Evolutionary conservation across 2,888 invertebrate genomes (phyloP).

Genomic region (Erebia ligea): DNA sequence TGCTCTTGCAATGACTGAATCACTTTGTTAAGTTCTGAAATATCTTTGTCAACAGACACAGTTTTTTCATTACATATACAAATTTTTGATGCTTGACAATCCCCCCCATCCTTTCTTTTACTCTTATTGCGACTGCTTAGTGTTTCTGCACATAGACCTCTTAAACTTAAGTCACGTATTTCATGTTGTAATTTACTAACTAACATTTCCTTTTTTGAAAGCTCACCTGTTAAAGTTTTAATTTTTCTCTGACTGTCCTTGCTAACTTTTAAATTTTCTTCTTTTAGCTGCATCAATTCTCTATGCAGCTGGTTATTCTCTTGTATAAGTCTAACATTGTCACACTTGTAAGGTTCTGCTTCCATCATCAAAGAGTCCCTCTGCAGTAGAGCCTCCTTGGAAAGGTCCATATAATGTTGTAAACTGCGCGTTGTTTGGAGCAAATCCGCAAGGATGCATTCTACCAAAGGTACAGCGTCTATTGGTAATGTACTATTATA

Average conservation of each 20-base stretch:
- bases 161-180: constrained; percentile 68
- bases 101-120: constrained; percentile 61
- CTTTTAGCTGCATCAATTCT: constrained; percentile 85
- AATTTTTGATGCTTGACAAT: constrained; percentile 48
- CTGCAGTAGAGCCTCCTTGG: constrained; percentile 88
- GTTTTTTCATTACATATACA: constrained; percentile 61
- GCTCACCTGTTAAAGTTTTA: constrained; percentile 84
- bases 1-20: constrained; percentile 72
- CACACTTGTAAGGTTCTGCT: constrained; percentile 91
- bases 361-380: constrained; percentile 87
- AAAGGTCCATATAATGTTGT: constrained; percentile 91
- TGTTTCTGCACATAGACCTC: constrained; percentile 75
- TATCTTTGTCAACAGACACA: constrained; percentile 68
- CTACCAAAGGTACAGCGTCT: constrained; percentile 91
- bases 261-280: constrained; percentile 83
- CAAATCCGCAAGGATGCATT: constrained; percentile 91
- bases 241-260: constrained; percentile 85
- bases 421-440: constrained; percentile 94
- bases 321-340: constrained; percentile 89
- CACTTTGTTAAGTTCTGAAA: constrained; percentile 70
- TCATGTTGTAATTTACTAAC: constrained; percentile 75
- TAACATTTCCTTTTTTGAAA: constrained; percentile 77
- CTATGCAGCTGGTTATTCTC: constrained; percentile 89
- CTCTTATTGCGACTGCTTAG: constrained; percentile 73
- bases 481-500: constrained; percentile 89